A percentile compares a stretch with the other conserved stretches of the same genome.
Conservation (phyloP, 1,140 invertebrate genomes). For the Drosophila orosa region DNA sequence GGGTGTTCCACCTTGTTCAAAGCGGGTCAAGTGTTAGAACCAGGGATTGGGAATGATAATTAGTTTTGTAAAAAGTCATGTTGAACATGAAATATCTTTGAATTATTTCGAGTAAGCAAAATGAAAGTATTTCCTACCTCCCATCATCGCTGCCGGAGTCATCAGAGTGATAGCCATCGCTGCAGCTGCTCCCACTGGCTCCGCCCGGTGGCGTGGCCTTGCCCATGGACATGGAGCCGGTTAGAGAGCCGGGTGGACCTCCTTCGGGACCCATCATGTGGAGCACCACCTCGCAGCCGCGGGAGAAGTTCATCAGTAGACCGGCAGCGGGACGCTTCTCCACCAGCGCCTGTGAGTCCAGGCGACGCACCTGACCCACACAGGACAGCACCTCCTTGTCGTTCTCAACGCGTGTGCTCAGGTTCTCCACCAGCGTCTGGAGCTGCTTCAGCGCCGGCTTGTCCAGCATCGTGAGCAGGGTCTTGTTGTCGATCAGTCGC, state of each 20-base stretch:
- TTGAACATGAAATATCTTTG: neutral
- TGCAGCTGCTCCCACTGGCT: slow-evolving; percentile 86
- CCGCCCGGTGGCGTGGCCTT: slow-evolving; percentile 84
- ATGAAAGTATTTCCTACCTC: slow-evolving; percentile 68
- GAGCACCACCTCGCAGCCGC: slow-evolving; percentile 91
- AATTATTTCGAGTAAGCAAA: neutral
- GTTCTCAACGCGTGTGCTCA: slow-evolving; percentile 87
- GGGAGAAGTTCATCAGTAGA: slow-evolving; percentile 92
- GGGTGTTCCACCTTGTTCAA: slow-evolving; percentile 42
- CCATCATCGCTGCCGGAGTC: slow-evolving; percentile 90
- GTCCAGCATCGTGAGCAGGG: slow-evolving; percentile 93
- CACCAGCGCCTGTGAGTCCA: slow-evolving; percentile 85
- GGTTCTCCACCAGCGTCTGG: slow-evolving; percentile 85
- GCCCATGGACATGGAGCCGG: slow-evolving; percentile 22
- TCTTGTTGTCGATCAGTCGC: slow-evolving; percentile 96
- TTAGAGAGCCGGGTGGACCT: slow-evolving; percentile 42
- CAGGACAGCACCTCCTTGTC: slow-evolving; percentile 89
- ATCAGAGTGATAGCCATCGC: slow-evolving; percentile 92
- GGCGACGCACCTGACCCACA: slow-evolving; percentile 87
- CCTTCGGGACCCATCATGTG: slow-evolving; percentile 88
- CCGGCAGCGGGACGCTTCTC: slow-evolving; percentile 89
- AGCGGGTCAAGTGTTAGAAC: slow-evolving; percentile 60
- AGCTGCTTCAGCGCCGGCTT: slow-evolving; percentile 87
- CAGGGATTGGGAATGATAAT: slow-evolving; percentile 7
- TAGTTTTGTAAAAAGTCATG: neutral